Base-by-base conservation (phyloP, 2,888 invertebrate genomes). In the Sinelater perroti region DNA sequence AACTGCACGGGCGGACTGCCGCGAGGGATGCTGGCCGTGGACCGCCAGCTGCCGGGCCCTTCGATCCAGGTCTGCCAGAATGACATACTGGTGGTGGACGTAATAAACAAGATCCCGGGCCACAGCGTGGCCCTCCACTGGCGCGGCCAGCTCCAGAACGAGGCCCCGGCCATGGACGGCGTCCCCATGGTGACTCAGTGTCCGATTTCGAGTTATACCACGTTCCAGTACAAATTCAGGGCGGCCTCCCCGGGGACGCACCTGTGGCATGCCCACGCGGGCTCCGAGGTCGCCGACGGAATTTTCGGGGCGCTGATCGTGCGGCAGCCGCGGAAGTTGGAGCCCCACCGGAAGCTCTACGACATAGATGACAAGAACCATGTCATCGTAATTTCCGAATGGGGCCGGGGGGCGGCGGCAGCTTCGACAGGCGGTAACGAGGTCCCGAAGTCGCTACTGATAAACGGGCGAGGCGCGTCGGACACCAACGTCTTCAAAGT, bases 101-200 rank as follows among this genome's bases (percentile, higher is more conserved):
- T 91, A 1, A 80, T 83, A 44, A 91, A 91, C 70, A 83, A 83
- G 67, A 78, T 91, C 49, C 85, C 86, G 0, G 86, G 86, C 17
- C 85, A 88, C 69, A 87, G 86, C 44, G 75, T 88, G 1, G 82
- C 87, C 4, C 79, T 93, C 6, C 92, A 93, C 72, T 93, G 91
- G 91, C 87, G 91, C 70, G 93, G 92, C 0, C 90, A 90, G 63
- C 88, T 86, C 68, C 80, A 67, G 84, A 85, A 74, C 76, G 81
- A 67, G 83, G 83, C 87, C 1, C 89, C 89, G 0, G 86, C 82
- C 68, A 89, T 90, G 89, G 90, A 91, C 65, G 90, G 90, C 1
- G 87, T 87, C 2, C 87, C 90, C 0, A 84, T 89, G 82, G 80
- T 90, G n/a, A 89, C 89, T 0, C 90, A 90, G 70, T 90, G 90